Conservation (phyloP, 2,797 vertebrate genomes). For the Pempheris klunzingeri region DNA sequence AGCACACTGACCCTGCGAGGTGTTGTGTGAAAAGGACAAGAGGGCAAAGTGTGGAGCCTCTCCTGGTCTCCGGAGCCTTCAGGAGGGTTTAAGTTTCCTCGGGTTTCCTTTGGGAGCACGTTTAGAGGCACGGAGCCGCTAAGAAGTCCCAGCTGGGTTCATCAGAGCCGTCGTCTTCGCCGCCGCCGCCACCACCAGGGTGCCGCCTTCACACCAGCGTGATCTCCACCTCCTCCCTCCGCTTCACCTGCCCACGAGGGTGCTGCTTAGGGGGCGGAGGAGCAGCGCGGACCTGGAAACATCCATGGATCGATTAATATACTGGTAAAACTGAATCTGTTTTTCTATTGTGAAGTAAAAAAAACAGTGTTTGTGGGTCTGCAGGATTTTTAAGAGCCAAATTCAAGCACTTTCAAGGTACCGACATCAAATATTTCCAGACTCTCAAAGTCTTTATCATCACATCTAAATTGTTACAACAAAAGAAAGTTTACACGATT, state of each 20-base stretch:
- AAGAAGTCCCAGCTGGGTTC: slow-evolving; percentile 36
- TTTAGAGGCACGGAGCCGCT: slow-evolving; percentile 27
- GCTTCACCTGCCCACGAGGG: slow-evolving; percentile 91
- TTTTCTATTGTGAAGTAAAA: too few relatives aligned
- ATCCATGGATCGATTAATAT: not conserved
- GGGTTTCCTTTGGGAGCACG: slow-evolving; percentile 40
- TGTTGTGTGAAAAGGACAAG: slow-evolving; percentile 8
- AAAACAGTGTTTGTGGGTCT: too few relatives aligned
- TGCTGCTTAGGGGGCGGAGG: slow-evolving; percentile 93
- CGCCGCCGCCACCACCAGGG: slow-evolving; percentile 25
- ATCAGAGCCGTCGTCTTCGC: slow-evolving; percentile 4
- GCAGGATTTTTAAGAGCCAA: too few relatives aligned
- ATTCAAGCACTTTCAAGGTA: too few relatives aligned
- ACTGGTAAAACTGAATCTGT: too few relatives aligned
- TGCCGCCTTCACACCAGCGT: slow-evolving; percentile 90
- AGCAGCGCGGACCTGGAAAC: slow-evolving; percentile 92
- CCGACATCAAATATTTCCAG: too few relatives aligned
- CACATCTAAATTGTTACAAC: too few relatives aligned
- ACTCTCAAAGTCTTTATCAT: too few relatives aligned
- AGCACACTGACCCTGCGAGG: slow-evolving; percentile 33
- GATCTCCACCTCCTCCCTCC: slow-evolving; percentile 96
- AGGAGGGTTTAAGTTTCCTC: slow-evolving; percentile 34
- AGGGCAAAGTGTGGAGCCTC: slow-evolving; percentile 2
- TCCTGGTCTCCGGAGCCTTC: slow-evolving; percentile 23
- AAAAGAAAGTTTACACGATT: too few relatives aligned